Conservation (phyloP, 2,113 vertebrate genomes). For the Anas platyrhynchos region DNA sequence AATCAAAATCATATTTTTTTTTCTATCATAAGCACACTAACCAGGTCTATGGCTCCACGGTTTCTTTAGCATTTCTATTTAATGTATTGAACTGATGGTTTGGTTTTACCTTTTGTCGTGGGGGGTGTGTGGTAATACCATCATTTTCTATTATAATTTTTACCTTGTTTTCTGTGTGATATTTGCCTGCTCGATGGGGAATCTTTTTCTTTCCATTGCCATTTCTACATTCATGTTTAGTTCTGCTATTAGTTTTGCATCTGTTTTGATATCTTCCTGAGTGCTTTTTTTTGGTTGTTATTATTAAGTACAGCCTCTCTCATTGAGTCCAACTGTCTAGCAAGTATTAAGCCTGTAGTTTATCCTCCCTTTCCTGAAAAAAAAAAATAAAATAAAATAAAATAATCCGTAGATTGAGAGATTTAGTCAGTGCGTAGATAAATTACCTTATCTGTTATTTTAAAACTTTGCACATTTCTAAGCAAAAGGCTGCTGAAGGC, state of each 20-base stretch:
- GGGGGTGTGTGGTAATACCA: not conserved
- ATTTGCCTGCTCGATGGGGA: not conserved
- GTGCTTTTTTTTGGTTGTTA: not conserved
- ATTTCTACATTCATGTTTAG: not conserved
- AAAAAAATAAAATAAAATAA: not conserved
- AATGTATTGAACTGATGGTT: not conserved
- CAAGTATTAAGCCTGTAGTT: not conserved
- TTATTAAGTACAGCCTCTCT: not conserved
- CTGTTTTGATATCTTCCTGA: not conserved
- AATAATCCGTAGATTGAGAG: not conserved
- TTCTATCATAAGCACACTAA: not conserved
- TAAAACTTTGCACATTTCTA: not conserved
- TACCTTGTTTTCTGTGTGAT: not conserved
- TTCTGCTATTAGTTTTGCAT: not conserved
- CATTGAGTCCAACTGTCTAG: rapidly evolving
- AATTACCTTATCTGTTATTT: not conserved
- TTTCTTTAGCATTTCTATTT: not conserved
- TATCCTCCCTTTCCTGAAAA: not conserved
- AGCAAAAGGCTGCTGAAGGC: not conserved
- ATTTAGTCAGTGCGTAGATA: not conserved
- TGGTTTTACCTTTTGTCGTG: not conserved
- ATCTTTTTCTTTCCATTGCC: not conserved
- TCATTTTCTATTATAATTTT: not conserved
- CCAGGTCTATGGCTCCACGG: not conserved
- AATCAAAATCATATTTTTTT: not conserved